Base-by-base conservation (phyloP, 2,797 vertebrate genomes). In the Chloroceryle amazona region DNA sequence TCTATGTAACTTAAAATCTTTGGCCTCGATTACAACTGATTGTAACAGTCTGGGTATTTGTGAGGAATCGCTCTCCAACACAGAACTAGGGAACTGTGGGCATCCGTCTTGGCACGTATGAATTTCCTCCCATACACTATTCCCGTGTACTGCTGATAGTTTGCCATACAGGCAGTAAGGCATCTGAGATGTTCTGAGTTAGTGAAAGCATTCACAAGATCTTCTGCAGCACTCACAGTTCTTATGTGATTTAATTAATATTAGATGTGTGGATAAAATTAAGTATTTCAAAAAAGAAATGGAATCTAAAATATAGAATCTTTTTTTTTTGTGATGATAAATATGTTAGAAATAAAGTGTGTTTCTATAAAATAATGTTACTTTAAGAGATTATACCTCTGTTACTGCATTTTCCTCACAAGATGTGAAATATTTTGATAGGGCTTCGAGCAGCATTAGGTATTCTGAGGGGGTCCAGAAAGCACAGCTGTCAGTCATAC, bases 401-500 rank as follows among this genome's bases (percentile, higher is more conserved):
- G 66, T 88, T 44, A 18, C 42, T 83, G 68, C 92, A 90, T 81
- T 83, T 93, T 82, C 86, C 33, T 90, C 92, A 79, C 71, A 90
- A 78, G 54, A 83, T 75, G 67, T 83, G 94, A 91, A 95, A 89
- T 55, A 92, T 83, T 95, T 87, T 88, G 95, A 88, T 91, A 88
- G 90, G 85, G 73, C 66, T 94, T 75, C 89, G 86, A 71, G 68
- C 58, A 89, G 96, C 89, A 97, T 92, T 90, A 85, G 71, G 67
- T 31, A 33, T 83, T 95, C 93, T 47, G 51, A 61, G 35, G 92
- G 65, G 62, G 94, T 72, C 94, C 93, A 89, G 57, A 88, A 91
- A 94, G 92, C 90, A 95, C 94, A 97, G 97, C 96, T 98, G 98
- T 97, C 97, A 97, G 95, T 98, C 97, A 97, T 62, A 93, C 57